Base-by-base conservation (phyloP, 2,113 vertebrate genomes). In the Trematocara stigmaticum region DNA sequence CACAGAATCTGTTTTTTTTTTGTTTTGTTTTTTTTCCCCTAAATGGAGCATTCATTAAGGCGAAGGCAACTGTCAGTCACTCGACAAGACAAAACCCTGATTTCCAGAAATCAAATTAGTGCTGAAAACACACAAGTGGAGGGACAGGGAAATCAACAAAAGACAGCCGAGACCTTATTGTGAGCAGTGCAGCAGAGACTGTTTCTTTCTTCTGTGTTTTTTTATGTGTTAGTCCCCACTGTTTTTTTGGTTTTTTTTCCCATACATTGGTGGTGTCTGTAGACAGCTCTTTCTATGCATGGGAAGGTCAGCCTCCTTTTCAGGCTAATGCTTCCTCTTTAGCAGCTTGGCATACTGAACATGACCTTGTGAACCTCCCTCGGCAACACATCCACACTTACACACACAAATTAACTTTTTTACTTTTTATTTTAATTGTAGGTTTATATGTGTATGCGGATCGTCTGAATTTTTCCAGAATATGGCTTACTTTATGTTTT, bases 51-150 rank as follows among this genome's bases (percentile, higher is more conserved):
- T 91, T 94, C 93, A 94, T 95, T 90, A 94, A 92, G 90, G 91
- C 82, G 6, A 86, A 90, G 74, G 90, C 87, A 89, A 94, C 94
- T 93, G 95, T 93, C 95, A 93, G 89, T 95, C 95, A 95, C 79
- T 84, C 16, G 2, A 51, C 15, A 40, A 94, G 90, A 95, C 94
- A 95, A 95, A 95, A 94, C 90, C 89, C 79, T 81, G 91, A 95
- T 93, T 94, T 94, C 84, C 85, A 89, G 86, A 94, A 95, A 95
- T 95, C 88, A 95, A 95, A 95, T 95, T 94, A 94, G 85, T 1
- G 52, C 76, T 38, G 86, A 91, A 91, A 92, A 89, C 88, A 92
- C 78, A 92, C 83, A 83, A 92, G 93, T 90, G 89, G 83, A 87
- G 80, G 86, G 87, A 94, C 84, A 53, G 85, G 47, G 78, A 13